Base-by-base conservation (phyloP, 2,888 invertebrate species). In the Thyatira batis region DNA sequence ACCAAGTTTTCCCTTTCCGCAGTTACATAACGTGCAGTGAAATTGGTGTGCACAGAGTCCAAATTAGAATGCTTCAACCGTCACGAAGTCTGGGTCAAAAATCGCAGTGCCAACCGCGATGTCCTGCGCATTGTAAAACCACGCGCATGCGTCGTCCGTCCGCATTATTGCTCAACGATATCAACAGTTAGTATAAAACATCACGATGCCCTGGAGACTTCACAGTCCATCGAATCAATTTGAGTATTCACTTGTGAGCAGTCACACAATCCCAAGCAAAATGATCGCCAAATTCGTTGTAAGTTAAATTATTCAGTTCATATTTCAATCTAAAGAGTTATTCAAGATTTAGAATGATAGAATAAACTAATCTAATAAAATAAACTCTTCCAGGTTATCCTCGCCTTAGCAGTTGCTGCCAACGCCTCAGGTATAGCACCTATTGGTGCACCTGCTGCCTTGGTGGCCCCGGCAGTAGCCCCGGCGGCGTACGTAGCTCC, bases 401-500 rank as follows among this genome's bases (percentile, higher is more conserved):
- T 90, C 58, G 67, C 85, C 60, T 63, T 92, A 60, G 83, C 89
- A 63, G 69, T 84, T 60, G 64, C 81, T 30, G 77, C 78, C 46
- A 85, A 78, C 55, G 92, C 92, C 50, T 77, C 87, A 49, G 72
- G 84, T n/a, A n/a, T n/a, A 2, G 53, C 84, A 2, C 84, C 91
- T 11, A 69, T 85, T 4, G 88, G 83, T 17, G 84, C 87, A 0
- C 86, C 84, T 45, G 89, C 77, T 58, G 95, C 95, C 49, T 93
- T 95, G 57, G 87, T 83, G 51, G 87, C 78, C 55, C 94, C 94
- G 27, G 84, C 70, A 52, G 94, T 95, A 52, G 95, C 95, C 43
- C 87, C 84, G n/a, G 89, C 79, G 52, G 94, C 94, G 3, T 92
- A 94, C 51, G 93, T 95, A 3, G 94, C 95, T 0, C 95, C 96